A percentile compares a stretch with the other conserved stretches of the same genome.
phyloP scores from a whole-genome alignment of 2,888 invertebrate genomes.

The Chesias legatella region DNA sequence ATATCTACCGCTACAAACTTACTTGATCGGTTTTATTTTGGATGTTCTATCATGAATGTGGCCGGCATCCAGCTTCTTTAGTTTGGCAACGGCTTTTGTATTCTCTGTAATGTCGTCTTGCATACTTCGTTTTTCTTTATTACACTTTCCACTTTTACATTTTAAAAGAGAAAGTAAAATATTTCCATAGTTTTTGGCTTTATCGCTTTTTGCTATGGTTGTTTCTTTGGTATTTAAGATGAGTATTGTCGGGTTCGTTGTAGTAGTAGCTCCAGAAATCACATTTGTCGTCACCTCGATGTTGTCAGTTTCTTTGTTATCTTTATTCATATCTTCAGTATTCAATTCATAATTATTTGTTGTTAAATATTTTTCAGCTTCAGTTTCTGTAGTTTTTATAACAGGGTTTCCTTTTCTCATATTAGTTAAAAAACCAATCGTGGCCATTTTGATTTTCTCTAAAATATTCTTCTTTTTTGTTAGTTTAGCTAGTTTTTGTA shows the following conservation, averaged over 20 bases:
- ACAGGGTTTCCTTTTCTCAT: not conserved
- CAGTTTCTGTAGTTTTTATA: too few species aligned
- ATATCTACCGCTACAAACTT: too few species aligned
- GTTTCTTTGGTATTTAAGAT: slow-evolving; percentile 1
- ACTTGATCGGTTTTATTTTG: too few species aligned
- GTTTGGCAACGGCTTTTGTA: not conserved
- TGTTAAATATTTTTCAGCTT: too few species aligned
- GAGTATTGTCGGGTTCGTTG: slow-evolving; percentile 1
- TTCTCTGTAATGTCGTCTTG: not conserved
- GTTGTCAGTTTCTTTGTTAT: not conserved
- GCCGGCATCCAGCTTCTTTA: too few species aligned
- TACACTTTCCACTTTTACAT: not conserved
- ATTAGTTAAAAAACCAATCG: slow-evolving; percentile 1
- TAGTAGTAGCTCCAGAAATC: not conserved
- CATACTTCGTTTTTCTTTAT: slow-evolving; percentile 1
- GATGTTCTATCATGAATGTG: too few species aligned
- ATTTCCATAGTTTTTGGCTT: slow-evolving; percentile 1
- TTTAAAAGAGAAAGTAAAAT: slow-evolving; percentile 6
- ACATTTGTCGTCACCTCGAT: not conserved
- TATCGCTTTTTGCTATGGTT: not conserved
- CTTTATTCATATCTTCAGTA: not conserved
- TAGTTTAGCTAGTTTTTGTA: not conserved
- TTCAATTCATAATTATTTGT: too few species aligned
- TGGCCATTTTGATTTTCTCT: slow-evolving; percentile 6
- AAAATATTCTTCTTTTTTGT: slow-evolving; percentile 3